Base-by-base conservation (phyloP, 2,888 invertebrate species). In the Formica aserva region DNA sequence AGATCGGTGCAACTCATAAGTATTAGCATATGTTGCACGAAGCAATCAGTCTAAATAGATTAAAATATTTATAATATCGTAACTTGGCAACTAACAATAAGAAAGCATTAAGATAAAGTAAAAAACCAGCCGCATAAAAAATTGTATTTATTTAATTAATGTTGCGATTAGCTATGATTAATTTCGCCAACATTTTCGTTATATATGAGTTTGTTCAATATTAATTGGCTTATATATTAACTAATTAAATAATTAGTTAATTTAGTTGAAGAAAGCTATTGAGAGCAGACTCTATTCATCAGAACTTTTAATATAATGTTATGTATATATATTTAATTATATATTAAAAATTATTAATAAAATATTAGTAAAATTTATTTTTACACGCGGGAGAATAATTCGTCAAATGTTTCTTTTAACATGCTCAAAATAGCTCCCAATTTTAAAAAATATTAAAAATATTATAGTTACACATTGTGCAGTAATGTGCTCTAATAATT, bases 121-220 rank as follows among this genome's bases (percentile, higher is more conserved):
- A 48, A 48, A 48, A n/a, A 48, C 57, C 72, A 57, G 38, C 38
- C 26, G 26, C 57, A 57, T 57, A 57, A 29, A 45, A 65, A 52
- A 29, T 9, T 52, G 6, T 3, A 52, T 52, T 32, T 0, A n/a
- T 48, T 48, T 48, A 1, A 38, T 38, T 38, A 72, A 38, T 9
- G 4, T 72, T 38, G 57, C 18, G 1, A 26, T 60, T 29, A 45
- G 45, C 9, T 11, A 45, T 26, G 0, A 9, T 15, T 69, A 29
- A 4, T 22, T 69, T 69, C 32, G 18, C 11, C 18, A 32, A 29
- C 6, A 67, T 48, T 48, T 48, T 22, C 8, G 5, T 45, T 48
- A 48, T 6, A 8, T n/a, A 41, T 41, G 3, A 48, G 1, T 45
- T 67, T 45, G 45, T 15, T 55, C 22, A n/a, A 22, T 52, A 55